Evolutionary conservation across 2,797 vertebrate species (phyloP), one percentile per base, ranked within the genome.

Genomic region (Pseudomugil tenellus): DNA sequence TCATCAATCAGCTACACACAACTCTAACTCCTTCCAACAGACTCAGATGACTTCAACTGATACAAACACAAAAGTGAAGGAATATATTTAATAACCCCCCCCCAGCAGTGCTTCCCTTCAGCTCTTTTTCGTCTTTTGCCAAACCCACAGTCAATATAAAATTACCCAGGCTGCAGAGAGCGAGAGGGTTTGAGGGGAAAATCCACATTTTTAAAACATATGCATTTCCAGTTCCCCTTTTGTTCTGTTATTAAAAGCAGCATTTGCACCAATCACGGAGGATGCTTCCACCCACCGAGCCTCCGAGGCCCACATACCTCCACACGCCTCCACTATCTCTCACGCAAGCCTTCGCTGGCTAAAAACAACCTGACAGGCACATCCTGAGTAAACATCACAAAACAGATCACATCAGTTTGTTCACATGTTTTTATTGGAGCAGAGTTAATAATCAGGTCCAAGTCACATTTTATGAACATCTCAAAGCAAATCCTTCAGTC

Each of bases 161-260:
- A 93, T 92, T 92, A 94, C 93, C 91, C 87, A 94, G 93, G 87
- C 92, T 90, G 52, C 93, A 92, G 89, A 92, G 89, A 89, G 84
- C 28, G 77, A 80, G 83, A 85, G 84, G 72, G 80, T 67, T 76
- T 70, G 63, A 48, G 61, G 71, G 86, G 87, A 74, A 81, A 85
- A 87, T 90, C 83, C 91, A 86, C 92, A 91, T 94, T 94, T 95
- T 92, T 92, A 79, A 92, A 93, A 93, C 93, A 93, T 93, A 94
- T 94, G 93, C 89, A 94, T 94, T 94, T 94, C 92, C 89, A 94
- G 91, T 93, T 93, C 90, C 84, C 90, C 92, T 93, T 95, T 94
- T 94, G 93, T 95, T 94, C 92, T 91, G 87, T 95, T 94, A 95
- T 94, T 94, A 93, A 94, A 94, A 94, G 92, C 93, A 94, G 93